Percentiles rank a stretch among this genome's conserved stretches.
phyloP scores from a whole-genome alignment of 2,888 invertebrate species.

The Andrena camellia region DNA sequence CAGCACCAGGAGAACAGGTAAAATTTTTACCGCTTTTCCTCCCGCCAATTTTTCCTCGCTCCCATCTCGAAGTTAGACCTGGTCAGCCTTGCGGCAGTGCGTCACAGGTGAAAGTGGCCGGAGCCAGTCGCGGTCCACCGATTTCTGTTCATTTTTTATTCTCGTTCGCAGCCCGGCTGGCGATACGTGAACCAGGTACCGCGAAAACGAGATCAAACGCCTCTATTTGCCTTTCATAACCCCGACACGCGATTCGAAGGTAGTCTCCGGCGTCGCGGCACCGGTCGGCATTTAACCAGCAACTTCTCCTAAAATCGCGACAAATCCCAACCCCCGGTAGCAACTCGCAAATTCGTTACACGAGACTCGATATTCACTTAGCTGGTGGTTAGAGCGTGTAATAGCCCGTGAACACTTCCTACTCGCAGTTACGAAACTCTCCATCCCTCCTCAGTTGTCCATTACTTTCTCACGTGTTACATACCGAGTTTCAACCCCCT shows the following conservation, averaged over 20 bases:
- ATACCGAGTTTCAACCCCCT: neutral
- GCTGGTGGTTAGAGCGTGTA: neutral
- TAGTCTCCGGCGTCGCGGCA: neutral
- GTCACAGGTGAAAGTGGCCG: conserved; percentile 60
- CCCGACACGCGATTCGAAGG: neutral
- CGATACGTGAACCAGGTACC: conserved; percentile 4
- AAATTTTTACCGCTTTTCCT: conserved; percentile 47
- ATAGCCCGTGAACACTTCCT: neutral
- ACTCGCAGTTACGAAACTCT: neutral
- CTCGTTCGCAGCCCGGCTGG: neutral
- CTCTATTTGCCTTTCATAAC: neutral
- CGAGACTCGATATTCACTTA: neutral
- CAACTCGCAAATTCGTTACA: neutral
- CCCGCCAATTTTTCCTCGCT: neutral
- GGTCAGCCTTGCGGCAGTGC: conserved; percentile 52
- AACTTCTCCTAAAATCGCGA: neutral
- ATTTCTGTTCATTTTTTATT: conserved; percentile 37
- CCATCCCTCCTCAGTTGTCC: neutral
- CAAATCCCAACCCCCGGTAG: neutral
- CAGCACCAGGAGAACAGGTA: neutral
- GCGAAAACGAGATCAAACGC: conserved; percentile 12
- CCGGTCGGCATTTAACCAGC: too few species aligned
- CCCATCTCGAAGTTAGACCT: conserved; percentile 43
- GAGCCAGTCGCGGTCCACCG: conserved; percentile 57
- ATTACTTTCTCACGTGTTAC: neutral